phyloP scores from a whole-genome alignment of 2,888 invertebrate genomes.

The Sphaerophoria taeniata region DNA sequence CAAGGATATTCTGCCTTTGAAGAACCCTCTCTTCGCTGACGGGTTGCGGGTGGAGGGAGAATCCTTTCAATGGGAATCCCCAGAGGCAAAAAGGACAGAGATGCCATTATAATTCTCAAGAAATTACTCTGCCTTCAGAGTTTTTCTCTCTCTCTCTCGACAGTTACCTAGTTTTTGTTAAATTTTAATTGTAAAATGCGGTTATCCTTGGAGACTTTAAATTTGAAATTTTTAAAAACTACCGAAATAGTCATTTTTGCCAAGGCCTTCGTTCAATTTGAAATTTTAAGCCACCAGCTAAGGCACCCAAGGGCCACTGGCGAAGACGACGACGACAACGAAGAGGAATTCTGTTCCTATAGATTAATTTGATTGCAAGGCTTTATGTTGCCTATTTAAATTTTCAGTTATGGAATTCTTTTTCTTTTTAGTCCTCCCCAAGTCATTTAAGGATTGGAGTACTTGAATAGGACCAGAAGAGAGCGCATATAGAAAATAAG shows the following conservation, averaged over 20 bases:
- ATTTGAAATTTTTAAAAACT: constrained; percentile 4
- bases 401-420: neutral
- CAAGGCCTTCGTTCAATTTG: neutral
- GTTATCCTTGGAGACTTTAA: constrained; percentile 17
- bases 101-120: constrained; percentile 13
- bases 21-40: neutral
- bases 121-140: constrained; percentile 25
- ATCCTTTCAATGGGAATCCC: neutral
- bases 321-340: neutral
- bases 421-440: neutral
- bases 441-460: neutral
- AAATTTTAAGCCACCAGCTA: constrained; percentile 1
- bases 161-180: neutral
- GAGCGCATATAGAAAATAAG: neutral
- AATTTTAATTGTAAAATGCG: constrained; percentile 38
- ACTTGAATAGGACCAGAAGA: neutral
- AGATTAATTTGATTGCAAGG: constrained; percentile 31
- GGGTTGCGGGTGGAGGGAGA: neutral
- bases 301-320: too few relatives aligned
- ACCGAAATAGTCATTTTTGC: neutral
- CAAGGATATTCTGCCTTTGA: constrained; percentile 48
- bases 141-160: neutral
- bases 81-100: constrained; percentile 34
- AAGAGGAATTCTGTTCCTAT: constrained; percentile 9
- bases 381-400: constrained; percentile 24